Base-by-base conservation (phyloP, 2,113 vertebrate species). In the Cryptotis parvus region DNA sequence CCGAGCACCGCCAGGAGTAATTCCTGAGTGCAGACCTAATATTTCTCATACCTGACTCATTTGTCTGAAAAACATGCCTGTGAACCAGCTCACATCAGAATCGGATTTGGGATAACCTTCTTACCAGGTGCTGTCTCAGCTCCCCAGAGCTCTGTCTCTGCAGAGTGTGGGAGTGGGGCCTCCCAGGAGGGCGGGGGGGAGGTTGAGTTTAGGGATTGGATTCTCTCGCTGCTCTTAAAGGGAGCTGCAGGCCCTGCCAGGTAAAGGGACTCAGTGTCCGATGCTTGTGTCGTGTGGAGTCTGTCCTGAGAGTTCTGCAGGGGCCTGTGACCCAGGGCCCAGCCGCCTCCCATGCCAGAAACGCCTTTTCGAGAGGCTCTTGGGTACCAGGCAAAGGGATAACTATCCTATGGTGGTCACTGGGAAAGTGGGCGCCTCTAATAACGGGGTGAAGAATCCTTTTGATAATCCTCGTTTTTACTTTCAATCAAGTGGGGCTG, bases 21-120 rank as follows among this genome's bases (percentile, higher is more conserved):
- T 20, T 16, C 52, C 52, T 20, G 20, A 55, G 5, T 16, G 10
- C 10, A 52, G 11, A 52, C 10, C 49, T n/a, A 58, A 24, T 18
- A 58, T 58, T 76, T 93, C 92, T 90, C 55, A 74, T 85, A 45
- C 3, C n/a, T 9, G 45, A 39, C 37, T 73, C 14, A 26, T 70
- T 94, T 89, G 31, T 87, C 77, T 8, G 37, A 61, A 92, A 78
- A 35, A 22, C 29, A 18, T 81, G 29, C 79, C 4, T 35, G n/a
- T 70, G 68, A 77, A 69, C 24, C 65, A 58, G 35, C 43, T 81
- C 37, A 33, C 31, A 37, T 79, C 77, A 49, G 27, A 55, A 69
- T 83, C 68, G 77, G 76, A 80, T 24, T 91, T 73, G 20, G 69
- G 61, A 14, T 65, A 6, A 9, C 31, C 69, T 35, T 86, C 82